phyloP scores from a whole-genome alignment of 2,113 vertebrate genomes.

The Halichoeres trimaculatus region DNA sequence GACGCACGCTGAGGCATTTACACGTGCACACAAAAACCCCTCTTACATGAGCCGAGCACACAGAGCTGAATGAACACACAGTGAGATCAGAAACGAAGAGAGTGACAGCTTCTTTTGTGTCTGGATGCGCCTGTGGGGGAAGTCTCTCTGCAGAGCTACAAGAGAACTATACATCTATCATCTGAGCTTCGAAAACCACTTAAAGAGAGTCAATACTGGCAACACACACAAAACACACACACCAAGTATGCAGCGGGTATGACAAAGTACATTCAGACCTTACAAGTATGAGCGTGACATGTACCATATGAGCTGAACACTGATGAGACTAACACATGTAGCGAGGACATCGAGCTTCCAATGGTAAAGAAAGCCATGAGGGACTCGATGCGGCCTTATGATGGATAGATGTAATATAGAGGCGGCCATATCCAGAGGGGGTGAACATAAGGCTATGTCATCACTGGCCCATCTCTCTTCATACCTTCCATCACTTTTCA shows the following conservation, averaged over 20 bases:
- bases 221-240: slow-evolving; percentile 24
- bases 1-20: slow-evolving; percentile 53
- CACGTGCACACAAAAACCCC: slow-evolving; percentile 20
- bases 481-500: slow-evolving; percentile 73
- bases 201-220: slow-evolving; percentile 61
- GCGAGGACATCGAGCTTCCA: slow-evolving; percentile 55
- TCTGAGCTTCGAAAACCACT: slow-evolving; percentile 69
- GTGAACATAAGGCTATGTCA: slow-evolving; percentile 78
- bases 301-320: slow-evolving; percentile 63
- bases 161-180: slow-evolving; percentile 68
- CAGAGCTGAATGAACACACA: slow-evolving; percentile 61
- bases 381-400: slow-evolving; percentile 58
- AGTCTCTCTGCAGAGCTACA: slow-evolving; percentile 52
- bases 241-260: slow-evolving; percentile 48
- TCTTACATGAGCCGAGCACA: slow-evolving; percentile 4
- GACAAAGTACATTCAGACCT: slow-evolving; percentile 67
- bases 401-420: slow-evolving; percentile 79
- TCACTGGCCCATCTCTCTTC: slow-evolving; percentile 69
- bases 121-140: slow-evolving; percentile 56
- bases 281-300: slow-evolving; percentile 70
- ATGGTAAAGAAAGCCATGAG: slow-evolving; percentile 54
- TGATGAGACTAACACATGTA: slow-evolving; percentile 78
- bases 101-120: slow-evolving; percentile 76
- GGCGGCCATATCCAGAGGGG: slow-evolving; percentile 60
- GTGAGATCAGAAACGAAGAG: slow-evolving; percentile 63